phyloP scores from a whole-genome alignment of 2,888 invertebrate genomes.

The Troilus luridus region DNA sequence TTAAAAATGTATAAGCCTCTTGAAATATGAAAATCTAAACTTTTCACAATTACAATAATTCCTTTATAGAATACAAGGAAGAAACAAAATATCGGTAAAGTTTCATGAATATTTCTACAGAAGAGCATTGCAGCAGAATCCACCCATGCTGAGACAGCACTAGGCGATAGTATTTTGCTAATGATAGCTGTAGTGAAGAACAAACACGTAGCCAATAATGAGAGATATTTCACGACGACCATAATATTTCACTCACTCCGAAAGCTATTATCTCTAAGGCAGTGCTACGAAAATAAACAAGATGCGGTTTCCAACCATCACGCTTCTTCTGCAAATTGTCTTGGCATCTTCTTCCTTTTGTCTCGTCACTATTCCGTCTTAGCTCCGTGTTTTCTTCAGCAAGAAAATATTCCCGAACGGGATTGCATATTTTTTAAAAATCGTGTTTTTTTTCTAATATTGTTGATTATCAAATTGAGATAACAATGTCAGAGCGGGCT shows the following conservation, averaged over 20 bases:
- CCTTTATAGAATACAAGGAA: too few species aligned
- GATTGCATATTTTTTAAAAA: neutral
- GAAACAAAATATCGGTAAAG: too few species aligned
- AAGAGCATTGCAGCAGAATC: too few species aligned
- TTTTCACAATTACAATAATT: too few species aligned
- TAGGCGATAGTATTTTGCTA: neutral
- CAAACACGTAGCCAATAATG: neutral
- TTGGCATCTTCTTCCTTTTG: neutral
- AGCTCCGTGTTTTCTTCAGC: neutral
- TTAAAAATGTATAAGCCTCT: too few species aligned
- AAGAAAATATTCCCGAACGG: neutral
- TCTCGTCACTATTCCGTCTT: neutral
- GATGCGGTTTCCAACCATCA: neutral
- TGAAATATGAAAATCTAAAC: too few species aligned
- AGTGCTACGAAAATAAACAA: constrained; percentile 3
- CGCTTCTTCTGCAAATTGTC: neutral
- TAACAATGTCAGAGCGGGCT: too few species aligned
- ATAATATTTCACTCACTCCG: neutral
- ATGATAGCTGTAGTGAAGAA: neutral
- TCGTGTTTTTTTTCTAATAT: neutral
- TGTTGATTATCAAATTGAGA: too few species aligned
- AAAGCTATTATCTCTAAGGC: neutral
- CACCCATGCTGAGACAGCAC: too few species aligned
- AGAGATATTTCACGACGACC: neutral
- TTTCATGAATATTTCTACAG: too few species aligned